Evolutionary conservation across 2,797 vertebrate species (phyloP).

Genomic region (Pseudocheirus occidentalis): DNA sequence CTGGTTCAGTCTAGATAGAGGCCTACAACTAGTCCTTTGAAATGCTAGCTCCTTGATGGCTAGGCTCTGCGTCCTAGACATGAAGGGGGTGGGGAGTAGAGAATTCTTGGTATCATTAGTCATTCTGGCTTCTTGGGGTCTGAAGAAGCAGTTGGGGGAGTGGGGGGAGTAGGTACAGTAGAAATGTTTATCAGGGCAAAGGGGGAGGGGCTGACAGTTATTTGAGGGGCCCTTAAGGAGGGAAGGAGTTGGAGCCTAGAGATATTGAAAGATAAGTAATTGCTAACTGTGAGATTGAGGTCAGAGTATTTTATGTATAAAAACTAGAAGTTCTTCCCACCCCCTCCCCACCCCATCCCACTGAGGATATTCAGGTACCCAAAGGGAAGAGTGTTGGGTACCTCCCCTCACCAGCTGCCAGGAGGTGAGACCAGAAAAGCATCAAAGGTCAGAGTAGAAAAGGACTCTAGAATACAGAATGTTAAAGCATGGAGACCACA

Average conservation of each 20-base stretch:
- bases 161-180: neutral
- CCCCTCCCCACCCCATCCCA: neutral
- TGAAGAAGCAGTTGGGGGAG: neutral
- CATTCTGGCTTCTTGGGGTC: neutral
- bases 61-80: neutral
- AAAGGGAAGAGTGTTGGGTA: neutral
- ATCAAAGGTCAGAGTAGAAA: neutral
- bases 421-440: neutral
- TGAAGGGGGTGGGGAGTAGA: neutral
- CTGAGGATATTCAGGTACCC: neutral
- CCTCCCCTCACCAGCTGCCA: neutral
- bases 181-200: neutral
- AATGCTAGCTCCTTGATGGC: neutral
- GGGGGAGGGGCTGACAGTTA: neutral
- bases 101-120: neutral
- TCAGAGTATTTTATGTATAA: neutral
- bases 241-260: neutral
- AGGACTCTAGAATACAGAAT: too few species aligned
- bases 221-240: neutral
- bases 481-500: too few species aligned
- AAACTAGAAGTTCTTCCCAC: neutral
- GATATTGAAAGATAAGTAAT: neutral
- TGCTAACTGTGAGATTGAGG: neutral
- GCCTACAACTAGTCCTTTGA: too few species aligned
- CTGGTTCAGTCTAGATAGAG: accelerated